Evolutionary conservation across 2,888 invertebrate species (phyloP), one percentile per base, ranked within the genome.

Genomic region (Nemoura dubitans): DNA sequence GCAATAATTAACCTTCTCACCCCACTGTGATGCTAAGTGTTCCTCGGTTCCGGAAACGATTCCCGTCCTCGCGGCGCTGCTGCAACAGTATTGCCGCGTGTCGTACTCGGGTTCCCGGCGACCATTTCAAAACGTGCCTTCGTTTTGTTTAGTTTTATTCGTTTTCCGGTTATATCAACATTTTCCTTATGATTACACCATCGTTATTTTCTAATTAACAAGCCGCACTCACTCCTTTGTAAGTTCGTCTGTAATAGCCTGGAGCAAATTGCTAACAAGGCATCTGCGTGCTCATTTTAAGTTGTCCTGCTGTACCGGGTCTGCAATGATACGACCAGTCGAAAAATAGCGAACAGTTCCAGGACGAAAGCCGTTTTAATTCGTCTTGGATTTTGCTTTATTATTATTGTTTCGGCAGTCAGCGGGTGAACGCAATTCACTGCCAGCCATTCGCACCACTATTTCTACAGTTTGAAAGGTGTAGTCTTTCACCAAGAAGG

Each of bases 1-100:
- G 81, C 81, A 81, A 81, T 81, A 81, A 81, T 29, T 81, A 81
- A 26, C 59, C 59, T 59, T 59, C 59, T 59, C 59, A 59, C 59
- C 59, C 59, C 59, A 59, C 59, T 10, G 6, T 59, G 59, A 59
- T 59, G 59, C 59, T 59, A 59, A 59, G 59, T 59, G 59, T 59
- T 59, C 59, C 59, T 21, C 59, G 59, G 59, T 59, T 59, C 59
- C 59, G 59, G 59, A 59, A 59, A 59, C 59, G 59, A 59, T 59
- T 21, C 59, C 59, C 59, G 14, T 59, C 36, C 59, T 59, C 59
- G 10, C 14, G 16, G 59, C 2, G 59, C 59, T 1, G 59, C 59
- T 21, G 59, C 59, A 10, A 21, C 59, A 21, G 59, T 59, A 21
- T 59, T 59, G 59, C 59, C 59, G 59, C 21, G 59, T 59, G 59